phyloP scores from a whole-genome alignment of 2,797 vertebrate species.

The Hirundo rustica region DNA sequence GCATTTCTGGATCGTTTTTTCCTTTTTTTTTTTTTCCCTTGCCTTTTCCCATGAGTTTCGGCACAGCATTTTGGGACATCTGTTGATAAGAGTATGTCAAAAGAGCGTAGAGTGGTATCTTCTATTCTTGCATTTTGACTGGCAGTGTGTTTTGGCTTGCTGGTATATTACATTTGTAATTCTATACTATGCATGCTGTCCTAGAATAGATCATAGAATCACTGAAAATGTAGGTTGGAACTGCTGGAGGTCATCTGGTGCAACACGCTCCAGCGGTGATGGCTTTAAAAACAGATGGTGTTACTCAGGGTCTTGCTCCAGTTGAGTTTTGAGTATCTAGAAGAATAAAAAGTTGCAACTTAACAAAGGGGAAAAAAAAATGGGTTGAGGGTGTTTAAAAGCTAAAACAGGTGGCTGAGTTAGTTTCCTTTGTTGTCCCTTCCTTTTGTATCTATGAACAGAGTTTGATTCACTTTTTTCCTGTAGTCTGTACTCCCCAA shows the following conservation, averaged over 20 bases:
- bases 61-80: neutral
- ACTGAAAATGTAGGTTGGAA: conserved; percentile 20
- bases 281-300: neutral
- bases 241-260: neutral
- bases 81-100: neutral
- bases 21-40: neutral
- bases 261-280: neutral
- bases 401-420: neutral
- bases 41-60: neutral
- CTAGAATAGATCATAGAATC: conserved; percentile 53
- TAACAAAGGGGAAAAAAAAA: neutral
- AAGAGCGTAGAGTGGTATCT: neutral
- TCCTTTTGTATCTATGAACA: neutral
- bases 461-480: neutral
- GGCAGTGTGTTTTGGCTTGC: conserved; percentile 11
- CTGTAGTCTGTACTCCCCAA: accelerated
- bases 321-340: neutral
- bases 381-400: neutral
- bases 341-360: neutral
- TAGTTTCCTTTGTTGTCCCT: neutral
- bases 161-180: conserved; percentile 27
- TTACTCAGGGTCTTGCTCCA: neutral
- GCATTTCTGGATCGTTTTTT: neutral
- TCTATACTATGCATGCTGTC: neutral
- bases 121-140: conserved; percentile 38